Conservation (phyloP, 1,140 invertebrate genomes). For the Drosophila jambulina region DNA sequence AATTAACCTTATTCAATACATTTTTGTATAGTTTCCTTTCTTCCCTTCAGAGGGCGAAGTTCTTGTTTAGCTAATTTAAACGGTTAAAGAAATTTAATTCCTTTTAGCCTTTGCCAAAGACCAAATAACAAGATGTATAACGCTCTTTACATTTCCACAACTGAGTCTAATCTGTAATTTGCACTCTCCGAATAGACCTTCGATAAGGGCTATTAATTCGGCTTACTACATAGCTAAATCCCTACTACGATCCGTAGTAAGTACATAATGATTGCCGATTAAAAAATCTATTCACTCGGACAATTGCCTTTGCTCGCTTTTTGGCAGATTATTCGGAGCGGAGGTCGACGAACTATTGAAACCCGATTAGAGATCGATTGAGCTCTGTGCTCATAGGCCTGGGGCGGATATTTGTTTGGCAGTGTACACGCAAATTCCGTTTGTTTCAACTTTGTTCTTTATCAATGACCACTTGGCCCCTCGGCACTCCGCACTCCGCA, state of each 20-base stretch:
- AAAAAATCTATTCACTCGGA: conserved; percentile 58
- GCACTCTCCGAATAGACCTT: not conserved
- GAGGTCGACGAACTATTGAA: conserved; percentile 67
- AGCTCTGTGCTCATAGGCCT: conserved; percentile 37
- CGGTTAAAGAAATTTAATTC: too few relatives aligned
- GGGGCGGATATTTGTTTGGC: conserved; percentile 32
- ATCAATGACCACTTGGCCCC: conserved; percentile 54
- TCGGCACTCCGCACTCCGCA: not conserved
- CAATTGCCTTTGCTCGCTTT: conserved; percentile 41
- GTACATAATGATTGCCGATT: conserved; percentile 57
- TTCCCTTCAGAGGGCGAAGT: too few relatives aligned
- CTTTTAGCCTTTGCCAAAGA: too few relatives aligned
- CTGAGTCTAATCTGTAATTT: not conserved
- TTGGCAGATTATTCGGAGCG: conserved; percentile 33
- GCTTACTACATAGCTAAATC: not conserved
- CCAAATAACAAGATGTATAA: too few relatives aligned
- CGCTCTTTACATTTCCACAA: not conserved
- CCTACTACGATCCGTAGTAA: not conserved
- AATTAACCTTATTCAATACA: too few relatives aligned
- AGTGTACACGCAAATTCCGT: conserved; percentile 20
- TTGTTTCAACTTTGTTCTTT: conserved; percentile 38
- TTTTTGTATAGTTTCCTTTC: not conserved
- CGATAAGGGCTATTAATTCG: conserved; percentile 8
- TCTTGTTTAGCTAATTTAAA: too few relatives aligned
- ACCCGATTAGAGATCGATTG: conserved; percentile 56